A percentile compares a stretch with the other conserved stretches of the same genome.
These are phyloP conservation scores for Eurypyga helias DNA, from an alignment of 2,113 vertebrate genomes.

Conservation along the genomic window DNA sequence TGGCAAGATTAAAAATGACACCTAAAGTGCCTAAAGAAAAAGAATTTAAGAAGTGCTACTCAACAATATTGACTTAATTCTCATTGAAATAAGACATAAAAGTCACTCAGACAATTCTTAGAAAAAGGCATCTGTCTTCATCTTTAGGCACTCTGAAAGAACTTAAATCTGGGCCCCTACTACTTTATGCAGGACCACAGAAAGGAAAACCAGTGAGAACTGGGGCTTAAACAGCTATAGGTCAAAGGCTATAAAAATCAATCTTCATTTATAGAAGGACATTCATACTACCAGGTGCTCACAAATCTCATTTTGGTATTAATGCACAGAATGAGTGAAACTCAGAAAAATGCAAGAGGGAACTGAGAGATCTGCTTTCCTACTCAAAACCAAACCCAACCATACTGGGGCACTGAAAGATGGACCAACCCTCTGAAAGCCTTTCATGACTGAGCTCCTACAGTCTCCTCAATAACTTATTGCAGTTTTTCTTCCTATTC, in stretches of 20 bases:
- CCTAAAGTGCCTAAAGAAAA: neutral
- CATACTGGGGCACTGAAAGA: accelerated
- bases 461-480: neutral
- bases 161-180: neutral
- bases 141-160: neutral
- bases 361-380: neutral
- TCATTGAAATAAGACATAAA: neutral
- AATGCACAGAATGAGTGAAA: accelerated
- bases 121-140: neutral
- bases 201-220: accelerated
- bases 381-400: neutral
- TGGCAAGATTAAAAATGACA: neutral
- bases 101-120: neutral
- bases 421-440: neutral
- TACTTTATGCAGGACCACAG: neutral
- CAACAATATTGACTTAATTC: neutral
- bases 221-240: neutral
- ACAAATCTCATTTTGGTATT: accelerated
- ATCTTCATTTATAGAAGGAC: accelerated
- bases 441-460: neutral
- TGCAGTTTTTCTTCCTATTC: neutral
- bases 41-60: neutral
- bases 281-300: accelerated
- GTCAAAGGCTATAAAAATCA: neutral
- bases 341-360: neutral